Percentiles rank a stretch among this genome's conserved stretches.
Conservation (phyloP, 2,888 invertebrate genomes). For the Coelopa pilipes region DNA sequence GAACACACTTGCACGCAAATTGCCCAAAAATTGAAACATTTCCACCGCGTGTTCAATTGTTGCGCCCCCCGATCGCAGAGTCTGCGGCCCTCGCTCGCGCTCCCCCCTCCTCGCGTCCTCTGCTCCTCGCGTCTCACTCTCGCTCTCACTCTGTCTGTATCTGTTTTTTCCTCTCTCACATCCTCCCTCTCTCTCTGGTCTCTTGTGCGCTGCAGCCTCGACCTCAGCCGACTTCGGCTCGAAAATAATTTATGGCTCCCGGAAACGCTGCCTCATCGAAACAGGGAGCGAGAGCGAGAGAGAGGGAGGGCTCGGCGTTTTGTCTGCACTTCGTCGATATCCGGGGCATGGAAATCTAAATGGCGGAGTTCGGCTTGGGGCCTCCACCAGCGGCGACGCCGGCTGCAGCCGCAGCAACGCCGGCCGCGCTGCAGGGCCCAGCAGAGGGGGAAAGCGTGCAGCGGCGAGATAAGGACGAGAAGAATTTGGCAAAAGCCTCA, state of each 20-base stretch:
- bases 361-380: constrained; percentile 20
- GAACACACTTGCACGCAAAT: background rate
- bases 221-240: constrained; percentile 22
- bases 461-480: background rate
- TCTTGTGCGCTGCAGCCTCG: constrained; percentile 37
- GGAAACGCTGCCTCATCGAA: constrained; percentile 8
- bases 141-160: background rate
- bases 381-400: background rate
- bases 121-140: background rate
- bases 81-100: background rate
- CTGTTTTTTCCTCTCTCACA: background rate
- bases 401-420: background rate
- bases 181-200: background rate
- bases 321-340: constrained; percentile 36
- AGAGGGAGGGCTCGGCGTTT: background rate
- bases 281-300: background rate
- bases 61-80: background rate
- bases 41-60: background rate
- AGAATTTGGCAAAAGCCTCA: too few species aligned
- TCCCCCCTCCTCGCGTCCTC: background rate
- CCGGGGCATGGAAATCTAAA: constrained; percentile 37
- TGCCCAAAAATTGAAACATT: constrained; percentile 5
- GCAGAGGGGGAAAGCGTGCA: background rate
- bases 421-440: too few species aligned
- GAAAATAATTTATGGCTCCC: constrained; percentile 38